phyloP scores from a whole-genome alignment of 2,113 vertebrate genomes.

The Siniperca chuatsi region DNA sequence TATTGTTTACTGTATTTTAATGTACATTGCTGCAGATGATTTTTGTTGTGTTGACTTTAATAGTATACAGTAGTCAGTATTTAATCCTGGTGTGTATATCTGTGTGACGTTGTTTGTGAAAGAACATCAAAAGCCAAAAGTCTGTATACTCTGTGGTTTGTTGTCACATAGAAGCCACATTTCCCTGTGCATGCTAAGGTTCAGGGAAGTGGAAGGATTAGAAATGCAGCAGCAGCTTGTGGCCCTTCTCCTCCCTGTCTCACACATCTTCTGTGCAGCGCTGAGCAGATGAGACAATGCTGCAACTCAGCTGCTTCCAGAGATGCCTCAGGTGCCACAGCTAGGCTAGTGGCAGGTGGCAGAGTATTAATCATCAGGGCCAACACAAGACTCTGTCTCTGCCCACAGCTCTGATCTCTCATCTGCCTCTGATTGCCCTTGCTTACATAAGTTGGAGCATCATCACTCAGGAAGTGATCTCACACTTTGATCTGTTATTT shows the following conservation, averaged over 20 bases:
- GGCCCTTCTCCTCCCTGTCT: constrained; percentile 32
- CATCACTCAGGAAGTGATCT: constrained; percentile 56
- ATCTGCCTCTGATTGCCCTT: constrained; percentile 62
- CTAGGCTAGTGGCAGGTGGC: constrained; percentile 61
- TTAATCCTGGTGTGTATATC: background rate
- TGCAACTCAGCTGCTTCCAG: constrained; percentile 54
- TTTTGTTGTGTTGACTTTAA: background rate
- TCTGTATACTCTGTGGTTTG: constrained; percentile 5
- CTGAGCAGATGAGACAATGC: constrained; percentile 65
- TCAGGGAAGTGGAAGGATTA: constrained; percentile 32
- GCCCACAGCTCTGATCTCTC: constrained; percentile 58
- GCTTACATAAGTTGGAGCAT: constrained; percentile 58
- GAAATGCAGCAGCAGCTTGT: constrained; percentile 46
- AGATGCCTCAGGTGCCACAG: constrained; percentile 62
- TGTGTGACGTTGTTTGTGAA: constrained; percentile 5
- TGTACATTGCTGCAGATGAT: background rate
- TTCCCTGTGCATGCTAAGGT: constrained; percentile 25
- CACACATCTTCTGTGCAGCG: constrained; percentile 30
- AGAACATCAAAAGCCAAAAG: background rate
- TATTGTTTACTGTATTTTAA: background rate
- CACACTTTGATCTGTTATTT: constrained; percentile 29
- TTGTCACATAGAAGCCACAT: constrained; percentile 10
- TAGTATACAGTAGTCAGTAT: background rate
- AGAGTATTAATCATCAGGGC: constrained; percentile 56
- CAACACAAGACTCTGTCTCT: constrained; percentile 41